Evolutionary conservation across 2,113 vertebrate genomes (phyloP), one percentile per base, ranked within the genome.

Genomic region (Nyctibius bracteatus): DNA sequence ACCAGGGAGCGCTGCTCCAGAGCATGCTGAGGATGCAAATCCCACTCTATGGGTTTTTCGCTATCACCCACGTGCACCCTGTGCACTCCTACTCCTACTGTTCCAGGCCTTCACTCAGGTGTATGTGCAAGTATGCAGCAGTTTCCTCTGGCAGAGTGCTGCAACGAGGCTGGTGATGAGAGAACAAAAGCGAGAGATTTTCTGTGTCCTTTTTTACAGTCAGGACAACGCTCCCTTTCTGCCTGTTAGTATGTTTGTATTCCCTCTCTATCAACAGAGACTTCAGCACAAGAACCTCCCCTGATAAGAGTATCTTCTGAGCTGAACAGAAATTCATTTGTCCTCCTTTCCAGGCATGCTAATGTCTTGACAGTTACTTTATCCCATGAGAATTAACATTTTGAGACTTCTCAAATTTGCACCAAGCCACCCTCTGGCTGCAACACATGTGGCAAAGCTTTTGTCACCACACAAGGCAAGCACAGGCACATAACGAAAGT

Each of bases 151-250:
- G 24, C 17, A 61, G 35, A 39, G 14, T 11, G 63, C 37, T 91
- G 63, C 55, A 58, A 35, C 0, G 1, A 58, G 71, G 51, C 15
- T 30, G 28, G 54, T 30, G 35, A 25, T 0, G 0, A 35, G 7
- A 79, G 46, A 90, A 90, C 11, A 86, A 41, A 75, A 86, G 51
- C 44, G 46, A n/a, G 37, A 79, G 25, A 62, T 49, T 83, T 67
- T 43, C 31, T 31, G 66, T 30, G 52, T 27, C 71, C 24, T 5
- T 30, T 92, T 68, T 65, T 28, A 72, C 55, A 90, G 54, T 21
- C 49, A 70, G n/a, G 66, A 86, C 58, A 86, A 68, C 0, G 0
- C 39, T 73, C 44, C 33, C 63, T 81, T 73, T 61, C 72, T 62
- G 44, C 46, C 23, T 82, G 30, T 73, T 22, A 28, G 22, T 8